Evolutionary conservation across 2,888 invertebrate genomes (phyloP), one percentile per base, ranked within the genome.

Genomic region (Dryocosmus kuriphilus): DNA sequence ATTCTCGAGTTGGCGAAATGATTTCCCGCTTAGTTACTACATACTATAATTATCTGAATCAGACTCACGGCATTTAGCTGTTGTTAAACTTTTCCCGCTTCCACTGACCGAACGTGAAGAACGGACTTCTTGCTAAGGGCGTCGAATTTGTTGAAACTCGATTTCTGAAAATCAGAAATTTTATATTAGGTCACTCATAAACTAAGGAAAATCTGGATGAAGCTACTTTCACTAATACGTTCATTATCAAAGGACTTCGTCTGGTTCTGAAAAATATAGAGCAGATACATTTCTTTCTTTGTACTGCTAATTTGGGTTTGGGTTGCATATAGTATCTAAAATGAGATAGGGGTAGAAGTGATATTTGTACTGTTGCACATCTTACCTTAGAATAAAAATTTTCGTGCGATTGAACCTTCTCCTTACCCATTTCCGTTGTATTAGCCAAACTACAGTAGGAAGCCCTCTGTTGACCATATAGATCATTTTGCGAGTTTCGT

Each of bases 111-210:
- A 81, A 95, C 94, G 91, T 95, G 94, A 41, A 95, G 92, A 67
- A 94, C 93, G 80, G 94, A 94, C 89, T 95, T 94, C 92, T 95
- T 95, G 88, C 94, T 94, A 76, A 95, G 92, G 75, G 95, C 94
- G 90, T 96, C 95, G 90, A 95, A 95, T 92, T 96, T 95, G 89
- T 93, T 95, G 91, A 96, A 96, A 91, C 95, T 95, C 84, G 95
- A 95, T 93, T 95, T 95, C 95, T 96, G 93, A 60, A 93, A 93
- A 8, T n/a, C 27, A 73, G 30, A 22, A 51, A 71, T 71, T n/a
- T 51, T 30, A 30, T 3, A 30, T 71, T 71, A 71, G 11, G 11
- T 57, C 11, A 24, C 22, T 22, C 24, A 24, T 9, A 11, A 24
- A 57, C 8, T 5, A n/a, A 24, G 22, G 11, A 24, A 57, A 24